Conservation (phyloP, 2,888 invertebrate genomes). For the Onchidella celtica region DNA sequence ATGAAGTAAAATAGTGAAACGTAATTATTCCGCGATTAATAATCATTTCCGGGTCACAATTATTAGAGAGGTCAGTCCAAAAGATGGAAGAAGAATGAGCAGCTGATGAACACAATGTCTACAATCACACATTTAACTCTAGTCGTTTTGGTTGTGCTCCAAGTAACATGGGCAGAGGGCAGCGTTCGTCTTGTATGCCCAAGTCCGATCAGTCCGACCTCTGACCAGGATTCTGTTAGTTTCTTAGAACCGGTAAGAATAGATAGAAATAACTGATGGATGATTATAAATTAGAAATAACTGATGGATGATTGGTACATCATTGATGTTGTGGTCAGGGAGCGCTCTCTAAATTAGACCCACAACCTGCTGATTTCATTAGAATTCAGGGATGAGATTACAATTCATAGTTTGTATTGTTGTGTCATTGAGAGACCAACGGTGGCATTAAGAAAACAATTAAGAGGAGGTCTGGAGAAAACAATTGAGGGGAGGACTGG, state of each 20-base stretch:
- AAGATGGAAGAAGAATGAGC: background rate
- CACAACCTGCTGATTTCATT: background rate
- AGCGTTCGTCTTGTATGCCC: constrained; percentile 53
- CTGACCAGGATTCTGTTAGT: constrained; percentile 31
- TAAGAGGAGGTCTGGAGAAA: no score
- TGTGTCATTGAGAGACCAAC: no score
- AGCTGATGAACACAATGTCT: background rate
- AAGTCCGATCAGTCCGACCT: constrained; percentile 42
- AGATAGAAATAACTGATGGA: background rate
- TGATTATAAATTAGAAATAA: no score
- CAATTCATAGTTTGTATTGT: background rate
- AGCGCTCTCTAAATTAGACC: no score
- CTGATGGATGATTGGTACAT: no score
- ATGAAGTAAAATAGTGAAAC: no score
- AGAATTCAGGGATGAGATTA: background rate
- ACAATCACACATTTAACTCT: background rate
- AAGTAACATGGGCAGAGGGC: background rate
- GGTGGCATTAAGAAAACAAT: no score
- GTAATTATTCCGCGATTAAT: no score
- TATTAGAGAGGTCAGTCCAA: background rate
- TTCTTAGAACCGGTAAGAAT: background rate
- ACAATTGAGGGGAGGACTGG: no score
- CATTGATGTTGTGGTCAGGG: no score
- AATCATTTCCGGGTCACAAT: background rate
- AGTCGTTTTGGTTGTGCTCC: background rate